Evolutionary conservation across 2,888 invertebrate species (phyloP).

Genomic region (Calliopum simillimum): DNA sequence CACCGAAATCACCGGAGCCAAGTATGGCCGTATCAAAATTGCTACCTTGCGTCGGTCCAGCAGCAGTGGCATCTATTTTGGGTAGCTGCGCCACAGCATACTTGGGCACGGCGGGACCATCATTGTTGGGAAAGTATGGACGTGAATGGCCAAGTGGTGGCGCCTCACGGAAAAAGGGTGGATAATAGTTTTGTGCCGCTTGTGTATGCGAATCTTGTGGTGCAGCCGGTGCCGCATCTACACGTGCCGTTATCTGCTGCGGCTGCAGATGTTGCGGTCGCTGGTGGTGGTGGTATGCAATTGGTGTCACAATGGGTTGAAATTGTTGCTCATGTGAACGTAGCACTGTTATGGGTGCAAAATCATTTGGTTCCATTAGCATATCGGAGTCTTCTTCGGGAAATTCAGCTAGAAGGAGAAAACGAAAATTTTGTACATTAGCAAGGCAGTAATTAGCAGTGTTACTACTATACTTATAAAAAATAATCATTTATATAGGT

Average conservation of each 20-base stretch:
- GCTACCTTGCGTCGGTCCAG: conserved; percentile 54
- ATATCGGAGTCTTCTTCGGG: conserved; percentile 67
- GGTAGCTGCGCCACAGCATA: conserved; percentile 67
- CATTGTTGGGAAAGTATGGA: conserved; percentile 72
- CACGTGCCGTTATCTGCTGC: conserved; percentile 47
- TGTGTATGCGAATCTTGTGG: conserved; percentile 66
- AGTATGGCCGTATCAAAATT: conserved; percentile 74
- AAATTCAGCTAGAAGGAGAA: conserved; percentile 55
- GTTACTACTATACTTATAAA: too few relatives aligned
- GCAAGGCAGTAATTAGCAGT: too few relatives aligned
- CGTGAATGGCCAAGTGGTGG: conserved; percentile 74
- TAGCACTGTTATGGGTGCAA: conserved; percentile 60
- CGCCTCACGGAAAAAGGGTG: conserved; percentile 77
- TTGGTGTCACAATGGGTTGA: conserved; percentile 52
- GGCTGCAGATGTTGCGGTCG: conserved; percentile 45
- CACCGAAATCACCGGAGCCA: conserved; percentile 88
- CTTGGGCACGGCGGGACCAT: conserved; percentile 71
- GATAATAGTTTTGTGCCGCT: conserved; percentile 78
- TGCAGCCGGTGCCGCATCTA: conserved; percentile 27
- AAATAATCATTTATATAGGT: too few relatives aligned
- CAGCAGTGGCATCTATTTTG: conserved; percentile 63
- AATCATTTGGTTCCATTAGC: conserved; percentile 67
- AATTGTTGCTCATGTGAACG: conserved; percentile 63
- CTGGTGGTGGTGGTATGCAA: conserved; percentile 3
- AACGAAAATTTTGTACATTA: conserved; percentile 27